These are phyloP conservation scores for Deroptyus accipitrinus DNA, from an alignment of 2,113 vertebrate genomes.

Conservation along the genomic window DNA sequence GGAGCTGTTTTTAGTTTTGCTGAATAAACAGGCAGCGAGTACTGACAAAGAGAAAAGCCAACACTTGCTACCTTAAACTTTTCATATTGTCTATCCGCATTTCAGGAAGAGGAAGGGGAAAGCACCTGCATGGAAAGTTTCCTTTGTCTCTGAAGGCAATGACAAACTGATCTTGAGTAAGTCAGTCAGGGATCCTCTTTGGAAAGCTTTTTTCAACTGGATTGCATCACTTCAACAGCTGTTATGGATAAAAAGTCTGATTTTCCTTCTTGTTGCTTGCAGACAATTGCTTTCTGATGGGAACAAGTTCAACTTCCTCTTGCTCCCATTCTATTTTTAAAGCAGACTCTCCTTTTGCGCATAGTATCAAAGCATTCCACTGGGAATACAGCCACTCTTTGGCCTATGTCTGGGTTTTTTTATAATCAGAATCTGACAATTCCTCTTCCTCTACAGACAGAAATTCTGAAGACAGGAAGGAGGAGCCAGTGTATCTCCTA, in stretches of 20 bases:
- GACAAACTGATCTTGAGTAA: not conserved
- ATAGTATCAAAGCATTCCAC: conserved; percentile 34
- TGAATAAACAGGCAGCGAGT: not conserved
- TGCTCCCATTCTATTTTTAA: conserved; percentile 48
- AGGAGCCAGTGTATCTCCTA: conserved; percentile 53
- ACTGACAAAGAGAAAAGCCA: not conserved
- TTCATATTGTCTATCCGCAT: not conserved
- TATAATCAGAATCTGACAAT: conserved; percentile 29
- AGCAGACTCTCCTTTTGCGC: conserved; percentile 32
- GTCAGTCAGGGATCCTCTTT: conserved; percentile 14
- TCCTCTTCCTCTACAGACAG: conserved; percentile 51
- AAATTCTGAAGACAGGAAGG: conserved; percentile 51
- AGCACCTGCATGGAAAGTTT: conserved; percentile 1
- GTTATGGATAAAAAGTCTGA: not conserved
- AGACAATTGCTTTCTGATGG: conserved; percentile 29
- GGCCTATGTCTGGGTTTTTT: not conserved
- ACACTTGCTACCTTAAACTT: conserved; percentile 27
- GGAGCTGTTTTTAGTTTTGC: not conserved
- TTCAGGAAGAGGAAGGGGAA: conserved; percentile 21
- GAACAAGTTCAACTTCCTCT: conserved; percentile 43
- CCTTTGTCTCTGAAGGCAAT: conserved; percentile 4
- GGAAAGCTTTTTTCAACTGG: conserved; percentile 31
- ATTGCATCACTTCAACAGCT: conserved; percentile 23
- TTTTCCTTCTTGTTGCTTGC: conserved; percentile 44
- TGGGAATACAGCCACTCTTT: conserved; percentile 41